Evolutionary conservation across 2,797 vertebrate genomes (phyloP), one percentile per base, ranked within the genome.

Genomic region (Meriones psammophilus): DNA sequence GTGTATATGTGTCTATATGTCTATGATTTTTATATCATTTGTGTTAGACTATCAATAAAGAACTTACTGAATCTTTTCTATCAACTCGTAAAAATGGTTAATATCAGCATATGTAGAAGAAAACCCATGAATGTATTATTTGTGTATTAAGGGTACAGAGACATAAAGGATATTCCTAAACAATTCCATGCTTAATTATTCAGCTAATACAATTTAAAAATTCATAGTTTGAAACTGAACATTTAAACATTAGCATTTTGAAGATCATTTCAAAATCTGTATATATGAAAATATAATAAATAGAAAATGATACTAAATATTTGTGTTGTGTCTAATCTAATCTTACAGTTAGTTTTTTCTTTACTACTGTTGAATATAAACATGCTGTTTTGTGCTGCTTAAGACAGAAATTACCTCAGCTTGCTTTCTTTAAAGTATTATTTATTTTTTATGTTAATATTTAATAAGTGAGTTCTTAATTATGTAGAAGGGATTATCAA

Each of bases 351-450:
- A n/a, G 13, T 77, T 17, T 7, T 24, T 58, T 7, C 14, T 60
- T 68, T 76, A 62, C 26, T 92, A 28, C 2, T 83, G 3, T 69
- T 26, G 36, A 28, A 1, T 30, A 50, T 71, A 18, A 86, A 26
- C 17, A 30, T 69, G 24, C 26, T 60, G 1, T 36, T 84, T 54
- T 84, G 30, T 54, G 58, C 28, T 95, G 5, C 60, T 92, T 46
- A 95, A 80, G 89, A 81, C 1, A 64, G 83, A 94, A 96, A n/a
- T 96, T 42, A 93, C 18, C 60, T 3, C 1, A 8, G n/a, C 36
- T 66, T 95, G 6, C 24, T 92, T 96, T 42, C n/a, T 66, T 46
- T 97, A 87, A 8, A 62, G 15, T 62, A 92, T 86, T 97, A 64
- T 77, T 85, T 76, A 69, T 68, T 86, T 83, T 85, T 85, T 64